Evolutionary conservation across 2,797 vertebrate species (phyloP), one percentile per base, ranked within the genome.

Genomic region (Erethizon dorsatum): DNA sequence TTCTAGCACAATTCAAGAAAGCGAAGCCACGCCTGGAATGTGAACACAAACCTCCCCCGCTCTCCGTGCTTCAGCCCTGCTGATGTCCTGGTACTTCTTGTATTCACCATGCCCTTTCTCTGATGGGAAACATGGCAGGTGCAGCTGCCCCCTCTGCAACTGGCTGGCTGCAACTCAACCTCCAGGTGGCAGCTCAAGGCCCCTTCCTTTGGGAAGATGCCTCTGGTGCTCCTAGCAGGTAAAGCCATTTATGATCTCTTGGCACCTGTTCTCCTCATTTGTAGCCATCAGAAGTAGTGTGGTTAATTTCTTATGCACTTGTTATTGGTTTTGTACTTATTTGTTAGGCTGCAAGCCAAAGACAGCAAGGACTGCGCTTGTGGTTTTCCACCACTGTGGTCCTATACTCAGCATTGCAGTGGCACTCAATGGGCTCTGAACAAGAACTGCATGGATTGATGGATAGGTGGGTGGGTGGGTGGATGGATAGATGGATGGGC

Each of bases 11-110:
- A 83, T 22, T 56, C 83, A 82, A 56, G 71, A 52, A 65, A 88
- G 18, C 47, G 67, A 9, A 1, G 22, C 12, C 2, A 0, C 7
- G 71, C 56, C 93, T 3, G 0, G 45, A 24, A 18, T 3, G 3
- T 6, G 4, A 67, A 83, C 41, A 7, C 50, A 7, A 4, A 54
- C 14, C 47, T 11, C 37, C 52, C 80, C 63, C 13, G 2, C 15
- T n/a, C 47, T 86, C 31, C 0, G 63, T 4, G 20, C 65, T 78
- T 75, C 45, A 15, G 45, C 79, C 73, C 67, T 24, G 41, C 57
- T 24, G 9, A 65, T 63, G 33, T 14, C 8, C 71, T 56, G 59
- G 18, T 31, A n/a, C 54, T 59, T 69, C 87, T 52, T 9, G 24
- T 61, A 50, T 10, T 65, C 41, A 26, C 61, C 26, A 79, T 6